phyloP scores from a whole-genome alignment of 2,113 vertebrate genomes.

The Mus spicilegus region DNA sequence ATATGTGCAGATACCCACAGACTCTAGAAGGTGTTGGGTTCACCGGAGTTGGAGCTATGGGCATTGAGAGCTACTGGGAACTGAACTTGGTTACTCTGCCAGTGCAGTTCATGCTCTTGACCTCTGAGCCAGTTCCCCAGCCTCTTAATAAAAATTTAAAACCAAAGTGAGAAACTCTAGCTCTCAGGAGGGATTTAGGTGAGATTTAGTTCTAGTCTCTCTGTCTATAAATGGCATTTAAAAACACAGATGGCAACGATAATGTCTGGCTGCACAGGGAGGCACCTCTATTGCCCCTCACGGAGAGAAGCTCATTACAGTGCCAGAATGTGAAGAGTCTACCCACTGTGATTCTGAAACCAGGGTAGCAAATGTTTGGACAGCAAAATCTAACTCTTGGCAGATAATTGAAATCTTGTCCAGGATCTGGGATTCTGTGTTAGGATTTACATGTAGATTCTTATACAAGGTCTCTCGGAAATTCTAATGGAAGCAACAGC shows the following conservation, averaged over 20 bases:
- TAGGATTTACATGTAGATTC: neutral
- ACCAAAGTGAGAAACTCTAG: neutral
- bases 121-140: neutral
- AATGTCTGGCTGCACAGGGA: neutral
- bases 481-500: neutral
- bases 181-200: neutral
- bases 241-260: neutral
- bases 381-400: neutral
- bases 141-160: neutral
- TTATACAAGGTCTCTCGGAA: neutral
- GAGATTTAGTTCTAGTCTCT: neutral
- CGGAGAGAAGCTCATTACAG: neutral
- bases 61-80: neutral
- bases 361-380: neutral
- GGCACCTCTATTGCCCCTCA: no score
- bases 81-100: neutral
- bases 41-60: neutral
- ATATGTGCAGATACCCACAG: neutral
- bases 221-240: neutral
- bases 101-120: neutral
- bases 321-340: conserved; percentile 31
- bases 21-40: neutral
- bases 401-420: neutral
- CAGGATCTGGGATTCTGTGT: neutral
- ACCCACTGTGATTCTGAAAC: neutral